Conservation (phyloP, 2,113 vertebrate genomes). For the Pachyramphus minor region DNA sequence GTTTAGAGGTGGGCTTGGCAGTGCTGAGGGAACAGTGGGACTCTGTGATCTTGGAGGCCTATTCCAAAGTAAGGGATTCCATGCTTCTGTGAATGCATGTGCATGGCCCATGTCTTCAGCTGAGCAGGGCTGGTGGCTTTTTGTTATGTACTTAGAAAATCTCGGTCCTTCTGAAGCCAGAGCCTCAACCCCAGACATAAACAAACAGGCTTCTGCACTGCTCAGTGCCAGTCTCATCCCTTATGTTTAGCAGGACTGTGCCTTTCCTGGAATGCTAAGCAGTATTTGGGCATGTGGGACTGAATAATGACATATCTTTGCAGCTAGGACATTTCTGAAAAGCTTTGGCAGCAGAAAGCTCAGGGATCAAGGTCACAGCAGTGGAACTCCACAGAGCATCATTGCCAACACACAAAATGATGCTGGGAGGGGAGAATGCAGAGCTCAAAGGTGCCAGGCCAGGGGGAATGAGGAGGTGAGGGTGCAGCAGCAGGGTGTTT, state of each 20-base stretch:
- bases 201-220: neutral
- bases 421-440: neutral
- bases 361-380: neutral
- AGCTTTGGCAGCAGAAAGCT: neutral
- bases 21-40: neutral
- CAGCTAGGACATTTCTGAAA: neutral
- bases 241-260: neutral
- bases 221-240: neutral
- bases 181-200: neutral
- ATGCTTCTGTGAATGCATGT: neutral
- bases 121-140: neutral
- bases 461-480: neutral
- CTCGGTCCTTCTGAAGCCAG: neutral
- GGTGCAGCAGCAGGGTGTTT: rapidly evolving
- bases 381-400: neutral
- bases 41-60: neutral
- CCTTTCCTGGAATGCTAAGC: constrained; percentile 19
- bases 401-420: neutral
- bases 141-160: rapidly evolving
- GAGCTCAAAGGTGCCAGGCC: neutral
- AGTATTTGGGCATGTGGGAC: neutral
- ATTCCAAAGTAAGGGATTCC: neutral
- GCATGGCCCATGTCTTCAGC: neutral
- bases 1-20: neutral
- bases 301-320: neutral